Base-by-base conservation (phyloP, 2,113 vertebrate species). In the Syngnathus floridae region DNA sequence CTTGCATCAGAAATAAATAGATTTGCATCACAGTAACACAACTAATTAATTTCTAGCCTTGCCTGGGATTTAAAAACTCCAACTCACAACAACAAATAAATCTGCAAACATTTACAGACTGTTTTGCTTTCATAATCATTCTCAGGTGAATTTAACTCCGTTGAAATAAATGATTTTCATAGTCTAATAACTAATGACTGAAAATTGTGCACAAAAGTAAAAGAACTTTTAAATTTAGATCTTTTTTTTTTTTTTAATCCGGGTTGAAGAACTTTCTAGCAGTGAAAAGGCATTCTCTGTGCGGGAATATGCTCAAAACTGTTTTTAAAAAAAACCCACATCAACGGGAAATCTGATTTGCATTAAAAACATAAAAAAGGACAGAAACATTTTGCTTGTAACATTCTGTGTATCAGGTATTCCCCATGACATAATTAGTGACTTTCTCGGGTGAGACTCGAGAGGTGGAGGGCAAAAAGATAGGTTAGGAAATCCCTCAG, bases 61-160 rank as follows among this genome's bases (percentile, higher is more conserved):
- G 16, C 65, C 56, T 36, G 0, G 60, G 62, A 65, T 70, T 69
- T 31, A 55, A 55, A 78, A 43, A 54, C 73, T 67, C 65, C 71
- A 71, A 75, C 56, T 58, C 66, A 66, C 52, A 65, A 69, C 67
- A 77, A 55, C 63, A 75, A 78, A 82, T 79, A 76, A 90, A 87
- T 88, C 83, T 89, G 88, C 63, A 84, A 87, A 74, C 81, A 46
- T 85, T 88, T 88, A 84, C 70, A 75, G 67, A 69, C 77, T 51
- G 64, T 48, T 67, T 64, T 40, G 83, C 88, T 87, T 86, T 87
- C 79, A 87, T 86, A 81, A 69, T 66, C 71, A 52, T 72, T 64
- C 17, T 59, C 35, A 8, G 57, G 12, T 31, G 22, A 6, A 55
- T 4, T 4, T 54, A 14, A 26, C 26, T 59, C 36, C n/a, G 36